phyloP scores from a whole-genome alignment of 1,140 invertebrate genomes.

The Euura saliciscinereae region DNA sequence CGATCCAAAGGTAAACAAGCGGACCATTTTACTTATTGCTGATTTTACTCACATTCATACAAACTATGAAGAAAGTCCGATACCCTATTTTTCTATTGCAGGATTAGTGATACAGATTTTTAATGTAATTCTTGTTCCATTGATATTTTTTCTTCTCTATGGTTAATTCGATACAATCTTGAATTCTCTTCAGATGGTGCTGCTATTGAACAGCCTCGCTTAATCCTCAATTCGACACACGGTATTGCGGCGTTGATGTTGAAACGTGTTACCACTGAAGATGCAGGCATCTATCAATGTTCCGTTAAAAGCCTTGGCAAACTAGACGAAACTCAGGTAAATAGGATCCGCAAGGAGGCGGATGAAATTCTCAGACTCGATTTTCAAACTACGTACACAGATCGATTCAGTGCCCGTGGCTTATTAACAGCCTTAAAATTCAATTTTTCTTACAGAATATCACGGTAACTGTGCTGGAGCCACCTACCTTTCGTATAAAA shows the following conservation, averaged over 20 bases:
- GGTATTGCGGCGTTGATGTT: slow-evolving; percentile 57
- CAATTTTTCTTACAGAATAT: slow-evolving; percentile 47
- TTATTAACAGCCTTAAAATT: too few relatives aligned
- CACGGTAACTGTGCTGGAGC: slow-evolving; percentile 62
- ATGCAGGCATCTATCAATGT: slow-evolving; percentile 68
- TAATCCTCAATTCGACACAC: slow-evolving; percentile 49
- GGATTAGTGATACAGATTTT: too few relatives aligned
- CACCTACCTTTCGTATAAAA: slow-evolving; percentile 64
- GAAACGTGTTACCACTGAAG: slow-evolving; percentile 49
- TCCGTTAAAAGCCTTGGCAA: slow-evolving; percentile 50
- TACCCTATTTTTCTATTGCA: too few relatives aligned
- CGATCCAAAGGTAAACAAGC: slow-evolving; percentile 41
- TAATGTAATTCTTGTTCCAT: too few relatives aligned
- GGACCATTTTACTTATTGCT: neutral
- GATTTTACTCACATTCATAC: too few relatives aligned
- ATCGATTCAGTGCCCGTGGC: too few relatives aligned
- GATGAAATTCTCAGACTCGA: too few relatives aligned
- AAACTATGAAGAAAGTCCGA: too few relatives aligned
- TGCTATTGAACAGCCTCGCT: slow-evolving; percentile 39
- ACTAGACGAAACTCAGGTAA: slow-evolving; percentile 58
- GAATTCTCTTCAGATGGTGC: slow-evolving; percentile 28
- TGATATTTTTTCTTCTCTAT: too few relatives aligned
- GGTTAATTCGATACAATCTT: neutral
- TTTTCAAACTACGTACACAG: too few relatives aligned
- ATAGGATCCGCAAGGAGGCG: neutral